Base-by-base conservation (phyloP, 2,888 invertebrate species). In the Philereme vetulata region DNA sequence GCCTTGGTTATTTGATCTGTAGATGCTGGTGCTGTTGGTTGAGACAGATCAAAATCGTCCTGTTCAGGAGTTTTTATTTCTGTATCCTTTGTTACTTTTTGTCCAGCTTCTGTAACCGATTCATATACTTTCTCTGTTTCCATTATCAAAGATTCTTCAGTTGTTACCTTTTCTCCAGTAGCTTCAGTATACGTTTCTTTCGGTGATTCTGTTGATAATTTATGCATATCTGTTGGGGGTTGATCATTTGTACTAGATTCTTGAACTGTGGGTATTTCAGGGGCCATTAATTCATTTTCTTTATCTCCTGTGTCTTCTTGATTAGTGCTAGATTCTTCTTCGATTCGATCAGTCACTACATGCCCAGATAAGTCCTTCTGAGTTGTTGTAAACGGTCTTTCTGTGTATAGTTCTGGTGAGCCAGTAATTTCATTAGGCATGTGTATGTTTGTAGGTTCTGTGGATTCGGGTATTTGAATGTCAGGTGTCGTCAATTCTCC, bases 51-150 rank as follows among this genome's bases (percentile, higher is more conserved):
- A 7, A 49, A 32, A 34, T 44, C 51, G 8, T 56, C 58, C 60
- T 51, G 35, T 44, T 53, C 60, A n/a, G 51, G 48, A n/a, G 44
- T 51, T 51, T 56, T 50, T 5, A 49, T 40, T 55, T 62, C 61
- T 10, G 48, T 33, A 46, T 44, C 11, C 33, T 45, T 51, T 10
- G 58, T 56, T 4, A 50, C 33, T 35, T 61, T 54, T 48, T 49
- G 33, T 34, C 34, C 35, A 40, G 56, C 35, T 60, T 61, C 57
- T 33, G 63, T 63, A 8, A 47, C n/a, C 8, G 44, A 34, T 48
- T 56, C 55, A 9, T 11, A 11, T 38, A 36, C 38, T 34, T 33
- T 42, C 48, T 57, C 51, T 42, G 51, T 57, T 9, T 47, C 48
- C 36, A 38, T 21, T 32, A 11, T 34, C 33, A 33, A 33, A 42